Evolutionary conservation across 1,140 invertebrate species (phyloP), one percentile per base, ranked within the genome.

Genomic region (Dinothrombium tinctorium): DNA sequence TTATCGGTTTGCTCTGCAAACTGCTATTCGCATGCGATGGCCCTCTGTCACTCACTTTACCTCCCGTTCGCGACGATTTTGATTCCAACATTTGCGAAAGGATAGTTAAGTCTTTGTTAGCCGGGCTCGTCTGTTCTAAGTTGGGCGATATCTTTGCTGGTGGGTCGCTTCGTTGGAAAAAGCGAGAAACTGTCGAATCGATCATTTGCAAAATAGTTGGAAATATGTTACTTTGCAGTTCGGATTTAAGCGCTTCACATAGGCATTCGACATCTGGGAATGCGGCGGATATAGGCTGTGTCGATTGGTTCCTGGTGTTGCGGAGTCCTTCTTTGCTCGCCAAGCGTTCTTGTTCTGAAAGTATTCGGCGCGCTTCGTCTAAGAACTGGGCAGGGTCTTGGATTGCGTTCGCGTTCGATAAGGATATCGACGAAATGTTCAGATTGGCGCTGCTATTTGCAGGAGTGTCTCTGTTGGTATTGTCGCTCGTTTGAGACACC

Each of bases 191-290:
- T 38, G 86, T 78, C 8, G 73, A 76, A 58, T 90, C 84, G 44
- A 90, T 80, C 5, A 35, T 41, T 9, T 36, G 25, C 4, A 73
- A 69, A 29, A 86, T 56, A 20, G 32, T 40, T 28, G 36, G 37
- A 4, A 73, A 69, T 32, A 86, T 56, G 4, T 76, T 81, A 39
- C 78, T 70, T 12, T 74, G 75, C 42, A 90, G 77, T 64, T 90
- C 83, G 26, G 71, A 72, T 61, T 90, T 90, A 2, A 90, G 65
- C 33, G 76, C 71, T 49, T 89, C 81, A 5, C 80, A 78, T 32
- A 89, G 61, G 36, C 76, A 74, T 58, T 89, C 79, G 2, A 87
- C 62, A 53, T 86, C 81, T 9, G 12, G 72, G 65, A 20, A 69
- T 36, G 20, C 12, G 17, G 12, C 17, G 12, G 4, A 19, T 9